These are phyloP conservation scores for Portevinia maculata DNA, from an alignment of 2,888 invertebrate species.

Conservation along the genomic window DNA sequence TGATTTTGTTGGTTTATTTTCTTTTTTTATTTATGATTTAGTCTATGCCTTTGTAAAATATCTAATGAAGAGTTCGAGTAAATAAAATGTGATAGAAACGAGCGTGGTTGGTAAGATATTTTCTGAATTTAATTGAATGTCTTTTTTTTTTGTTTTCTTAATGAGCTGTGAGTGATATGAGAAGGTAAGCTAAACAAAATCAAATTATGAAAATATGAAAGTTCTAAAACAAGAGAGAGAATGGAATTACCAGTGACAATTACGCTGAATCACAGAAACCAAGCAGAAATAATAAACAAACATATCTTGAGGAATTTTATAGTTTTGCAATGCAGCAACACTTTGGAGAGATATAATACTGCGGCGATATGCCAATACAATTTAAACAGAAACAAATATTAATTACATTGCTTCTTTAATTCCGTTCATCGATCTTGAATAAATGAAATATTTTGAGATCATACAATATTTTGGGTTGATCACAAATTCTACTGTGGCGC, in stretches of 20 bases:
- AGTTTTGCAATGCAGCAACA: not conserved
- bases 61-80: conserved; percentile 1
- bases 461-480: too few relatives aligned
- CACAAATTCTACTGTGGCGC: too few relatives aligned
- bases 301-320: not conserved
- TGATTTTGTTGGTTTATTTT: conserved; percentile 20
- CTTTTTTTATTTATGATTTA: conserved; percentile 18
- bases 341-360: conserved; percentile 20
- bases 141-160: conserved; percentile 76
- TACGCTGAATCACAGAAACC: not conserved
- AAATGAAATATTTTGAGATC: not conserved
- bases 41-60: conserved; percentile 21
- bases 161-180: conserved; percentile 71
- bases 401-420: conserved; percentile 26
- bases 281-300: too few relatives aligned
- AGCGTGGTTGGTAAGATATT: conserved; percentile 68
- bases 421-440: conserved; percentile 56
- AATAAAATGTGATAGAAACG: conserved; percentile 8
- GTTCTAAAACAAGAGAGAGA: conserved; percentile 5
- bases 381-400: conserved; percentile 46
- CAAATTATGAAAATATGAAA: conserved; percentile 19
- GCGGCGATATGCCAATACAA: conserved; percentile 47
- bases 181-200: conserved; percentile 34
- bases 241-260: conserved; percentile 4
- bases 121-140: conserved; percentile 79